Conservation (phyloP, 2,888 invertebrate species). For the Microplitis manilae region DNA sequence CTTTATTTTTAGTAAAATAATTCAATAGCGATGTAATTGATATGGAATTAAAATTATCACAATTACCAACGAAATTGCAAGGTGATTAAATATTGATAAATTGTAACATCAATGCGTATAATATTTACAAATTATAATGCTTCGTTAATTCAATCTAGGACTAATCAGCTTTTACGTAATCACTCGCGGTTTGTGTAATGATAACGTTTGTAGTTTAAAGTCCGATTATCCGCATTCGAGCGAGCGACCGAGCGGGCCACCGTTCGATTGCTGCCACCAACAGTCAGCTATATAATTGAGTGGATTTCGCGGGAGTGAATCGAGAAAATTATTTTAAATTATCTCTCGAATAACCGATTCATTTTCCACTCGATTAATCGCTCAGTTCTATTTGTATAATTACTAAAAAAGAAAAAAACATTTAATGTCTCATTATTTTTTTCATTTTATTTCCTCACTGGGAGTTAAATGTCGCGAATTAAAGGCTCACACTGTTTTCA, state of each 20-base stretch:
- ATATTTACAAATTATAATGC: conserved; percentile 3
- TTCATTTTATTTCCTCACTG: too few species aligned
- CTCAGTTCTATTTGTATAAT: background rate
- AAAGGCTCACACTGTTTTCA: background rate
- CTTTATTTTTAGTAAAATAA: too few species aligned
- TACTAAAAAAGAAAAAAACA: background rate
- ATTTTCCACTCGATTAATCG: background rate
- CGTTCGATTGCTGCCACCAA: background rate
- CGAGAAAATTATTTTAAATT: background rate
- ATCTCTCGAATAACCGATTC: background rate
- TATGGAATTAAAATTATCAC: background rate
- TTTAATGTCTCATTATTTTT: background rate
- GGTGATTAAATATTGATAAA: background rate
- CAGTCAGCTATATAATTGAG: conserved; percentile 5
- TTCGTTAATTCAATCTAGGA: conserved; percentile 6
- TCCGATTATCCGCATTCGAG: conserved; percentile 10
- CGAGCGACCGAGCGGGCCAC: background rate
- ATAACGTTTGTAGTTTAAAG: conserved; percentile 22
- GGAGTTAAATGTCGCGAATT: too few species aligned
- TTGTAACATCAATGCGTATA: background rate
- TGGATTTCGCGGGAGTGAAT: background rate
- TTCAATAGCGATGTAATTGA: background rate
- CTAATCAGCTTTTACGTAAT: conserved; percentile 36
- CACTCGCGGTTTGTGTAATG: conserved; percentile 27
- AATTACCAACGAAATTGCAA: background rate